Percentiles rank a stretch among this genome's conserved stretches.
phyloP scores from a whole-genome alignment of 2,113 vertebrate genomes.

The Passer montanus region DNA sequence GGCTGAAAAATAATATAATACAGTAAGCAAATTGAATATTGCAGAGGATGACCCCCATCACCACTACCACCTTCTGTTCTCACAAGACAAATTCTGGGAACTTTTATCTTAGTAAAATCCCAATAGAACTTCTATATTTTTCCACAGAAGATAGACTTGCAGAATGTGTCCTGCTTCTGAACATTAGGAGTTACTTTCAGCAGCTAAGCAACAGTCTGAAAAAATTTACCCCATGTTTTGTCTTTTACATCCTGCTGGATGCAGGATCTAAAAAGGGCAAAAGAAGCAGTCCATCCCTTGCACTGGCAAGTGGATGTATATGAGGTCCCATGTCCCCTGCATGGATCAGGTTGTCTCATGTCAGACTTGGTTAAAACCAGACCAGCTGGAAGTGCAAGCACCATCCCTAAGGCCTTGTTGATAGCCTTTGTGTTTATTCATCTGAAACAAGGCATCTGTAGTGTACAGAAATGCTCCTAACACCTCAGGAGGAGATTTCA shows the following conservation, averaged over 20 bases:
- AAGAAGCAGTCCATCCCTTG: rapidly evolving
- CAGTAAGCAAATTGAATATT: background rate
- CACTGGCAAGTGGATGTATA: rapidly evolving
- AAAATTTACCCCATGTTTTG: background rate
- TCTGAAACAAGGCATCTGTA: background rate
- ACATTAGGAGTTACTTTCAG: background rate
- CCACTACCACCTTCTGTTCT: background rate
- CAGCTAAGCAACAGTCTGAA: background rate
- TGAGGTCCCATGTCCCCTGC: background rate
- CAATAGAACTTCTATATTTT: background rate
- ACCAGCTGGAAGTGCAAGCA: background rate
- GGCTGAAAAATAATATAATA: background rate
- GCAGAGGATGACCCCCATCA: background rate
- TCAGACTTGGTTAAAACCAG: background rate
- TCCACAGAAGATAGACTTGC: background rate
- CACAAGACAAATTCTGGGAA: background rate
- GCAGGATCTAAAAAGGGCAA: too few relatives aligned
- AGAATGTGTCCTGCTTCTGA: background rate
- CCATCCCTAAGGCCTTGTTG: background rate
- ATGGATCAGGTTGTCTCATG: rapidly evolving
- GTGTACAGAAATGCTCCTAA: background rate
- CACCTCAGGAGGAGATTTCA: background rate
- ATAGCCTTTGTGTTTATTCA: background rate
- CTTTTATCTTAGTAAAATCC: background rate
- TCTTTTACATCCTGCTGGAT: background rate